Evolutionary conservation across 2,797 vertebrate species (phyloP), one percentile per base, ranked within the genome.

Genomic region (Lepus oiostolus): DNA sequence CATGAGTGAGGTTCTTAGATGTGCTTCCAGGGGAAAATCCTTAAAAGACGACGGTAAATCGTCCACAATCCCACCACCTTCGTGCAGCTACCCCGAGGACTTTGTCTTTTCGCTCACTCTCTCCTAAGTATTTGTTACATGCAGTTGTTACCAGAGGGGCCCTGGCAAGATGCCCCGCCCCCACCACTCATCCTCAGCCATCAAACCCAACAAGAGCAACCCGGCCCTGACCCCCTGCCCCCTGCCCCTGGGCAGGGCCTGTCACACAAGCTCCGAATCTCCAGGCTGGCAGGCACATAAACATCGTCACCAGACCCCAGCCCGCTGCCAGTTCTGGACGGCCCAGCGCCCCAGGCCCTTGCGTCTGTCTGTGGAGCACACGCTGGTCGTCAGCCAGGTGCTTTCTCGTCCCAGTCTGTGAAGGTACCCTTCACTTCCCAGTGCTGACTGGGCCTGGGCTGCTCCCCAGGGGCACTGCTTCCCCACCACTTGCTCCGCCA

Each of bases 11-110:
- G 74, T 35, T 63, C 42, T 62, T 87, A 54, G 35, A 38, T 62
- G 47, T 30, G 68, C 28, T 77, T 83, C 93, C 91, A 87, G 60
- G 19, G 21, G 28, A 77, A 95, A 83, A 85, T 0, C 52, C 14
- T 22, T 2, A 68, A 30, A 70, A 84, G 19, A 28, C 77, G 50
- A 50, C 22, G 24, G 79, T 74, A 93, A 17, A 14, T 0, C 28
- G 17, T 30, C 50, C 52, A 5, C 50, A 52, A 67, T n/a, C 58
- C 82, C 9, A 71, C 26, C 54, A 30, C 7, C 16, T 28, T 38
- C 35, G 47, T 21, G 38, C 47, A 91, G 68, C 11, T 30, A 52
- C 38, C 47, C 4, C 1, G 13, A 91, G 70, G 28, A 74, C 22
- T 65, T 26, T 8, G 7, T 1, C 2, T 32, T 70, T 90, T 75